Evolutionary conservation across 2,888 invertebrate species (phyloP), one percentile per base, ranked within the genome.

Genomic region (Laothoe populi): DNA sequence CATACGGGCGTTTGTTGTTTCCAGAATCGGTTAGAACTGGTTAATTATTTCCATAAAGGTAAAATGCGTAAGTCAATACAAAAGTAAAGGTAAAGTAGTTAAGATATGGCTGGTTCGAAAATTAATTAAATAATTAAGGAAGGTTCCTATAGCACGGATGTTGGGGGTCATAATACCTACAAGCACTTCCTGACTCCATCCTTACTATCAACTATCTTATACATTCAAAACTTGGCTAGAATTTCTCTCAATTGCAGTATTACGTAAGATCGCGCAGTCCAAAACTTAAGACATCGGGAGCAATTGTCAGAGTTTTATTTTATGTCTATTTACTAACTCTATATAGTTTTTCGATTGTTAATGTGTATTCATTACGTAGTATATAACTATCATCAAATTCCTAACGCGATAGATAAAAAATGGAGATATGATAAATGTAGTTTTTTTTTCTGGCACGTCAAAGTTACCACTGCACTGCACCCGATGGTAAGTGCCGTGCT

Each of bases 191-290:
- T 16, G 11, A 53, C 19, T 53, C 19, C 53, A 35, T 11, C 31
- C 16, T 16, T 19, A 35, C 31, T 35, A 53, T 53, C 53, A 53
- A 53, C 53, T 35, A 35, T 53, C 53, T 53, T 53, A 53, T 53
- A 53, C 53, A 53, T 53, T 53, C 53, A 53, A 53, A 53, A 53
- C 53, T 53, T 53, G 53, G 53, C 53, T 53, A 31, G 53, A 35
- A 53, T 53, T 35, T 53, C 31, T 53, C 53, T 53, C 53, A 35
- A 53, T 53, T 53, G 53, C 53, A 53, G 19, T 19, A 11, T 53
- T 53, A 53, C 53, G 53, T 35, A 53, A 53, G n/a, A 31, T 23
- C 24, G 53, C 35, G 19, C 35, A 53, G 53, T 53, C 53, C 53
- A 16, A 53, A 53, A 53, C 53, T 53, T 53, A n/a, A 53, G 53